A percentile compares a stretch with the other conserved stretches of the same genome.
phyloP scores from a whole-genome alignment of 2,888 invertebrate species.

The Eupithecia dodoneata region DNA sequence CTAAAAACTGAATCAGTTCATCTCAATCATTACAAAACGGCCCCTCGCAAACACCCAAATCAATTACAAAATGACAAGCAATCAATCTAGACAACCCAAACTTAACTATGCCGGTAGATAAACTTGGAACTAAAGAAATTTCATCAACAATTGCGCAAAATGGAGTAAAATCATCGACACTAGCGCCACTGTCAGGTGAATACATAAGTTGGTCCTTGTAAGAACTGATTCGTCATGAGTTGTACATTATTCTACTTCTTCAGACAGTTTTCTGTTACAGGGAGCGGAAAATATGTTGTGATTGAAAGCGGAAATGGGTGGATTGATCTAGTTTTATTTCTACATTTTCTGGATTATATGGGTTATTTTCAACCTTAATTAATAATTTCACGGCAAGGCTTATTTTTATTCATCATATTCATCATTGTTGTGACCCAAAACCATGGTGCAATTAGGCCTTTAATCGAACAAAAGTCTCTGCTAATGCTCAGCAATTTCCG shows the following conservation, averaged over 20 bases:
- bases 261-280: constrained; percentile 43
- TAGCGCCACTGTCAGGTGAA: neutral
- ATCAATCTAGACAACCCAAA: constrained; percentile 60
- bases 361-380: neutral
- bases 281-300: constrained; percentile 31
- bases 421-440: neutral
- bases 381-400: too few species aligned
- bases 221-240: constrained; percentile 58
- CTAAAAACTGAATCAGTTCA: constrained; percentile 26
- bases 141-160: neutral
- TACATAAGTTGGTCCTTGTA: neutral
- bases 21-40: constrained; percentile 42
- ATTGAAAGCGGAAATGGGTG: constrained; percentile 27
- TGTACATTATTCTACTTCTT: constrained; percentile 67
- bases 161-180: neutral
- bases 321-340: neutral
- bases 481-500: neutral
- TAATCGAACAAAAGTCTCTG: neutral
- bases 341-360: neutral
- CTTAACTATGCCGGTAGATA: neutral
- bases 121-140: neutral
- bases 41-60: constrained; percentile 63
- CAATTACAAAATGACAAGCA: constrained; percentile 58
- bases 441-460: neutral
- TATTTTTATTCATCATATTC: too few species aligned